Conservation (phyloP, 2,797 vertebrate genomes). For the Steatocranus sp. region DNA sequence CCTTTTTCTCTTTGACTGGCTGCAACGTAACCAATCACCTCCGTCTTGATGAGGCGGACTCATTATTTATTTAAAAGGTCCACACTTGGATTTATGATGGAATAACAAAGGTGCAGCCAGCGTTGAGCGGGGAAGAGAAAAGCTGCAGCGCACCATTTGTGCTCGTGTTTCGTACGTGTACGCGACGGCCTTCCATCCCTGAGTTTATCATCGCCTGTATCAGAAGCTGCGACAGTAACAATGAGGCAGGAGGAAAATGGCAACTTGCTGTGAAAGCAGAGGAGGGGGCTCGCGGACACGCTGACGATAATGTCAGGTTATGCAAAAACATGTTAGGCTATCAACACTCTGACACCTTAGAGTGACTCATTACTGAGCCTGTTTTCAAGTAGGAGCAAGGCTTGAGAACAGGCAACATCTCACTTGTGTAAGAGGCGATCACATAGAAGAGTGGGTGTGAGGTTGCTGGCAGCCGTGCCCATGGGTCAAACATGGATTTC, state of each 20-base stretch:
- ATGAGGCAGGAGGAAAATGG: not conserved
- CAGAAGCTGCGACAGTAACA: not conserved
- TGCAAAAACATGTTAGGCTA: constrained; percentile 31
- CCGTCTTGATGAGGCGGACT: constrained; percentile 14
- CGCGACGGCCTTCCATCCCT: not conserved
- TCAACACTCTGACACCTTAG: constrained; percentile 31
- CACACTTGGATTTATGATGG: constrained; percentile 16
- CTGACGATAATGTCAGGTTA: constrained; percentile 33
- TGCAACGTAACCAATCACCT: constrained; percentile 17
- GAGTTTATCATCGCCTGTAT: not conserved
- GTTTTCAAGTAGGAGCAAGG: constrained; percentile 15
- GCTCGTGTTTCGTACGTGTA: not conserved
- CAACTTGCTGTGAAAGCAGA: not conserved
- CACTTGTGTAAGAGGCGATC: constrained; percentile 24
- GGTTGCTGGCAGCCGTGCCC: not conserved
- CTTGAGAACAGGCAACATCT: constrained; percentile 3
- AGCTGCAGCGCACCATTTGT: not conserved
- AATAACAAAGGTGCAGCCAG: not conserved
- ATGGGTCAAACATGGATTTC: not conserved
- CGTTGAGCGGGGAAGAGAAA: not conserved
- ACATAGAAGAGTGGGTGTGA: constrained; percentile 9
- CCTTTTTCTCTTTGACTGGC: constrained; percentile 48
- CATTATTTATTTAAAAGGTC: constrained; percentile 55
- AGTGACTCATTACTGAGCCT: constrained; percentile 29
- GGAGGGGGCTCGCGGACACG: not conserved